phyloP scores from a whole-genome alignment of 2,888 invertebrate genomes.

The Rutpela maculata region DNA sequence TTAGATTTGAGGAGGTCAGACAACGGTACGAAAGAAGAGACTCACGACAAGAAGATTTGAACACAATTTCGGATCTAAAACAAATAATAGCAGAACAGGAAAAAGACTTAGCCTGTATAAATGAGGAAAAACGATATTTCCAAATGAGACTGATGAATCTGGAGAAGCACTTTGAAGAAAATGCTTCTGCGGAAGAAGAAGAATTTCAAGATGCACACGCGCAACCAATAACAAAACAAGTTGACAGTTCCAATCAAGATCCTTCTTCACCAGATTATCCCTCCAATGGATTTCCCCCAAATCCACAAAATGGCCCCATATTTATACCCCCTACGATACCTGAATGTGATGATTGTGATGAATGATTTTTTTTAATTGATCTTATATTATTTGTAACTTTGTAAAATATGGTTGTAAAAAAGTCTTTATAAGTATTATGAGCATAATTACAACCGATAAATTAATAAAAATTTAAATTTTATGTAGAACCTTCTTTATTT shows the following conservation, averaged over 20 bases:
- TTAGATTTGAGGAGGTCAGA: constrained; percentile 78
- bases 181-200: constrained; percentile 63
- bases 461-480: constrained; percentile 38
- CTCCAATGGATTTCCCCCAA: constrained; percentile 19
- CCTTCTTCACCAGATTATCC: constrained; percentile 27
- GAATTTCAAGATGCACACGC: constrained; percentile 66
- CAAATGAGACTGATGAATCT: constrained; percentile 75
- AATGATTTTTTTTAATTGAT: constrained; percentile 54
- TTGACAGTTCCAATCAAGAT: constrained; percentile 17
- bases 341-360: constrained; percentile 71
- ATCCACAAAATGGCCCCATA: constrained; percentile 54
- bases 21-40: constrained; percentile 77
- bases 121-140: constrained; percentile 77
- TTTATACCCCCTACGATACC: constrained; percentile 71
- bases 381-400: constrained; percentile 42
- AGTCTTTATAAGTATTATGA: constrained; percentile 35
- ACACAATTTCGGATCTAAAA: constrained; percentile 76
- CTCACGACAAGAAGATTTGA: constrained; percentile 77
- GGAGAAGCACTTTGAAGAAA: constrained; percentile 63
- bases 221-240: constrained; percentile 34
- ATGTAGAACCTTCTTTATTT: constrained; percentile 9
- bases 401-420: constrained; percentile 39
- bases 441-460: constrained; percentile 27
- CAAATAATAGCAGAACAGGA: constrained; percentile 78
- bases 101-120: constrained; percentile 76